Evolutionary conservation across 2,797 vertebrate species (phyloP).

Genomic region (Naso thynnoides): DNA sequence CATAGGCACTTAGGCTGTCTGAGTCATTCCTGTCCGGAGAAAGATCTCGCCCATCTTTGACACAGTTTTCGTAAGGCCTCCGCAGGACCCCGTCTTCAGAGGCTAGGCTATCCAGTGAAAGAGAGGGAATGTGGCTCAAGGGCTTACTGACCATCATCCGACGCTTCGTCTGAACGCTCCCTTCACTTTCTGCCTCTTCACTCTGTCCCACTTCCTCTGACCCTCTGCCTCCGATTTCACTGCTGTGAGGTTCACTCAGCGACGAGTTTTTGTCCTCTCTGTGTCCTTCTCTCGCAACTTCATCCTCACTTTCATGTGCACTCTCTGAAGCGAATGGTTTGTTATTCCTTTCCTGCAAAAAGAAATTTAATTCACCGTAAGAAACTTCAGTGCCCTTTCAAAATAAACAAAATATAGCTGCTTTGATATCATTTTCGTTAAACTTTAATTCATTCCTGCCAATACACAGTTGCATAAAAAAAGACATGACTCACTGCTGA

Average conservation of each 20-base stretch:
- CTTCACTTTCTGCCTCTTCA: conserved; percentile 15
- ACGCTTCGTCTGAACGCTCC: conserved; percentile 32
- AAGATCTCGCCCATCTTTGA: conserved; percentile 24
- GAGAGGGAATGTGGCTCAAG: conserved; percentile 51
- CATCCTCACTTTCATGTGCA: conserved; percentile 7
- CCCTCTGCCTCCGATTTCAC: conserved; percentile 1
- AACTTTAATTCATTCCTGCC: too few species aligned
- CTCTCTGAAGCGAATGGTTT: conserved; percentile 27
- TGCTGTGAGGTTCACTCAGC: conserved; percentile 12
- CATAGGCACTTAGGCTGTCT: conserved; percentile 79
- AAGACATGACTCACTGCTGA: too few species aligned
- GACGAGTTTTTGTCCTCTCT: conserved; percentile 9
- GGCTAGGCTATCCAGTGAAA: conserved; percentile 45
- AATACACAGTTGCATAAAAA: too few species aligned
- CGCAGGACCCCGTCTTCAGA: conserved; percentile 64
- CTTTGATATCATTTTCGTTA: background rate
- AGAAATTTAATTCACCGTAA: background rate
- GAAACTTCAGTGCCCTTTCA: background rate
- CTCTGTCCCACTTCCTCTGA: background rate
- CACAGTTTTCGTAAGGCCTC: conserved; percentile 47
- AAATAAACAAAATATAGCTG: background rate
- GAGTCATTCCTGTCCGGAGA: conserved; percentile 73
- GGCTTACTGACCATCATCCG: conserved; percentile 56
- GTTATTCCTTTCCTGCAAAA: conserved; percentile 73
- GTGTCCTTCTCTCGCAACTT: background rate